phyloP scores from a whole-genome alignment of 1,140 invertebrate species.

The Bombus pyrosoma region DNA sequence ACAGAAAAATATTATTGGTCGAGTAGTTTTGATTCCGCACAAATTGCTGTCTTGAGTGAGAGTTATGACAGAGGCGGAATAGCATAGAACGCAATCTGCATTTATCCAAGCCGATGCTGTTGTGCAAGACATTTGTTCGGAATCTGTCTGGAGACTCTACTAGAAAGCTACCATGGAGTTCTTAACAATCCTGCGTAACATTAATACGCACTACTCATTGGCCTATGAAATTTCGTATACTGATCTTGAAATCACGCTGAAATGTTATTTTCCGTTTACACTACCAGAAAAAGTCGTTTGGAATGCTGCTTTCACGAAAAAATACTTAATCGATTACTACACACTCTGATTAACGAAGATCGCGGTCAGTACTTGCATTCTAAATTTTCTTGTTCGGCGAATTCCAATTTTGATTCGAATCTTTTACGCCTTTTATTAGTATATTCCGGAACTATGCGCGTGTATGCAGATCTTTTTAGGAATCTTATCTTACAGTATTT shows the following conservation, averaged over 20 bases:
- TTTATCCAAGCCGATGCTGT: constrained; percentile 43
- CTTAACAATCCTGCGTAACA: constrained; percentile 18
- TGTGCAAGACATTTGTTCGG: constrained; percentile 47
- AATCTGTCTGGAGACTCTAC: constrained; percentile 23
- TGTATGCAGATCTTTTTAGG: neutral
- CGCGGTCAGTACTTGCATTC: neutral
- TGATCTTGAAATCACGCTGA: constrained; percentile 14
- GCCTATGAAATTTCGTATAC: constrained; percentile 8
- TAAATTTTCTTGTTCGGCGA: neutral
- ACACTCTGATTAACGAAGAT: neutral
- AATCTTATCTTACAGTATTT: neutral
- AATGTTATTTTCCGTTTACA: neutral
- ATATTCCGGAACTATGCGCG: too few species aligned
- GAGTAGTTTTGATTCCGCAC: constrained; percentile 1
- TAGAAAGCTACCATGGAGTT: constrained; percentile 43
- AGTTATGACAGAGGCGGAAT: constrained; percentile 23
- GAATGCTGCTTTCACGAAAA: neutral
- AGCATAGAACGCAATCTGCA: neutral
- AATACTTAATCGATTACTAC: neutral
- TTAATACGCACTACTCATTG: neutral
- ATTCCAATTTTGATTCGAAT: too few species aligned
- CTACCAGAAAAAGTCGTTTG: neutral
- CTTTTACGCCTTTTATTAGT: too few species aligned
- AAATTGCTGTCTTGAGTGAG: constrained; percentile 14
- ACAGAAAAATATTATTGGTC: neutral